These are phyloP conservation scores for Phymorhynchus buccinoides DNA, from an alignment of 1,140 invertebrate genomes.

Conservation along the genomic window DNA sequence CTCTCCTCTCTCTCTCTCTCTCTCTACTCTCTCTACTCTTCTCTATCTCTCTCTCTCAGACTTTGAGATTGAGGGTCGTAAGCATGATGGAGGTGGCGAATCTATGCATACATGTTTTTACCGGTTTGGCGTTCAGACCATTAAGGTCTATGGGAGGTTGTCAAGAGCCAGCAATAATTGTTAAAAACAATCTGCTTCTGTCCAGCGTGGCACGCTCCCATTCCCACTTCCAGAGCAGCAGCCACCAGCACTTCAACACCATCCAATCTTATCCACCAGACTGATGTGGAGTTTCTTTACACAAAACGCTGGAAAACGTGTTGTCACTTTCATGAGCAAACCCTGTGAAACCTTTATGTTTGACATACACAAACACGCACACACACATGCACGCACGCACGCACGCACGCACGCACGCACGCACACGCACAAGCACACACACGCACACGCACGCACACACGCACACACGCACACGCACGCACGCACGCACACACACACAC, in stretches of 20 bases:
- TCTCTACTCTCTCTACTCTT: too few species aligned
- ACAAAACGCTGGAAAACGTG: background rate
- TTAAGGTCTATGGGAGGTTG: too few species aligned
- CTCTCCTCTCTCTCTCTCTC: too few species aligned
- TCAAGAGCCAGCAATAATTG: too few species aligned
- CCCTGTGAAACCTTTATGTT: background rate
- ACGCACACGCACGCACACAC: background rate
- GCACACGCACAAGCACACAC: background rate
- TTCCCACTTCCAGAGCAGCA: background rate
- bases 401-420: slow-evolving; percentile 4
- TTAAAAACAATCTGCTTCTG: background rate
- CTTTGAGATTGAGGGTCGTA: too few species aligned
- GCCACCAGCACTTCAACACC: background rate
- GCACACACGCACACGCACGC: background rate
- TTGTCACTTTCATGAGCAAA: background rate
- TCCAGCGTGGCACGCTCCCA: background rate
- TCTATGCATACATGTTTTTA: too few species aligned
- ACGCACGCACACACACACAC: background rate
- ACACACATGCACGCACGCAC: background rate
- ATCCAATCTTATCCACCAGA: too few species aligned
- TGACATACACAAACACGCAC: background rate
- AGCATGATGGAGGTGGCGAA: too few species aligned
- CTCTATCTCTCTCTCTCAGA: too few species aligned
- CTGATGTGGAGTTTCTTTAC: too few species aligned
- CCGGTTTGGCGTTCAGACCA: too few species aligned